These are phyloP conservation scores for Antheraea pernyi DNA, from an alignment of 1,140 invertebrate genomes.

Conservation along the genomic window DNA sequence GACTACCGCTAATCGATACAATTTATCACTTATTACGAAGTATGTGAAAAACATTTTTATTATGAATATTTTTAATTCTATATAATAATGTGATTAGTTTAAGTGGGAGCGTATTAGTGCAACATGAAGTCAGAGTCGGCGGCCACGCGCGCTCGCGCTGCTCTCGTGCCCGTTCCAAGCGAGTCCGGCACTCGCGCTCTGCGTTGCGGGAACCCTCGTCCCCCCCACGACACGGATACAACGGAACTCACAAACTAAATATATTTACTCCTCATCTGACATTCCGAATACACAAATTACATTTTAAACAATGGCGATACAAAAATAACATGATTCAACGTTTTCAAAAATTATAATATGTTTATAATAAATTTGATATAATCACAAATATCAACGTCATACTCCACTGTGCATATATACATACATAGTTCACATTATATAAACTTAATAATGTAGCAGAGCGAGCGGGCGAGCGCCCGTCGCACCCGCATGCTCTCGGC, in stretches of 20 bases:
- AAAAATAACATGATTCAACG: constrained; percentile 69
- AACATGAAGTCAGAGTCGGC: constrained; percentile 35
- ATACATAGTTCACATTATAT: constrained; percentile 51
- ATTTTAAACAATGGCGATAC: constrained; percentile 56
- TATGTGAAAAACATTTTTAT: constrained; percentile 70
- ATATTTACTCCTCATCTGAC: constrained; percentile 27
- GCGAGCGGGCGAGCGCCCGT: constrained; percentile 30
- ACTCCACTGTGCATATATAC: constrained; percentile 72
- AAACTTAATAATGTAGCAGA: constrained; percentile 32
- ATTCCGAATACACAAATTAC: constrained; percentile 22
- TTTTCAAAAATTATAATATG: constrained; percentile 50
- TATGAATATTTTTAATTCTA: constrained; percentile 54
- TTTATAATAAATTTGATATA: constrained; percentile 54
- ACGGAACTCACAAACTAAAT: constrained; percentile 27
- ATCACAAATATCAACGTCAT: constrained; percentile 60
- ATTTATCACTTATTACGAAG: constrained; percentile 58
- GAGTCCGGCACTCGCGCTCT: not conserved
- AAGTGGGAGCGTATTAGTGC: constrained; percentile 36
- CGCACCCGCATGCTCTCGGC: constrained; percentile 28
- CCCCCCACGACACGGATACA: constrained; percentile 25
- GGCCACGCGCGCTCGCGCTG: constrained; percentile 31
- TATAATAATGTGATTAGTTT: constrained; percentile 48
- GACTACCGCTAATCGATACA: constrained; percentile 57
- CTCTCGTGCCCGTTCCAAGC: constrained; percentile 3
- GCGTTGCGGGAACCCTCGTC: not conserved